Base-by-base conservation (phyloP, 1,140 invertebrate species). In the Ceratina japonica region DNA sequence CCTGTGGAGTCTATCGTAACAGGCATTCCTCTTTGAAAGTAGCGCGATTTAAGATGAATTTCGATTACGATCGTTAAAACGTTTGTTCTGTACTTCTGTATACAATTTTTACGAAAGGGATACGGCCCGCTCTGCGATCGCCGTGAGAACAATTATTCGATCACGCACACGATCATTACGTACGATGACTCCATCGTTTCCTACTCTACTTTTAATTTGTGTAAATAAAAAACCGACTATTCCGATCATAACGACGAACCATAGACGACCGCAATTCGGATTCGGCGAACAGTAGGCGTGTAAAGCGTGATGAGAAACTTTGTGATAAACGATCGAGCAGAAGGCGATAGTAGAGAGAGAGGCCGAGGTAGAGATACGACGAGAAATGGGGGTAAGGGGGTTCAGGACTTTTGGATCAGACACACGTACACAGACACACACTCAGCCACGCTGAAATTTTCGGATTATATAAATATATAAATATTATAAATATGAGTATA, bases 391-490 rank as follows among this genome's bases (percentile, higher is more conserved):
- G 37, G 37, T 44, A 13, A 69, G 72, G 49, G 64, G 63, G 73
- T 75, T 56, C 63, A 80, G 56, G 58, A 76, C 64, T 64, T 77
- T 77, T 52, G 20, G 49, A 52, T 56, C 61, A 31, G 24, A 65
- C 15, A 22, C 15, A 62, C 70, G 44, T 2, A 54, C 44, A 44
- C 62, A 56, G n/a, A n/a, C 62, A 65, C 37, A 62, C 51, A 54
- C n/a, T 31, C 52, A 75, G 44, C 61, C 44, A 75, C 63, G 58
- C 66, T 73, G 84, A 86, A 89, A 75, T 89, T 89, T 89, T 88
- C 86, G 87, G 82, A 87, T 89, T 89, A 89, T 86, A 89, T 85
- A 89, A 86, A 86, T 86, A 80, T 18, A 89, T 85, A 89, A 86
- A 86, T 86, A 80, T 18, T 82, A 82, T 80, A 80, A 69, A 80